A percentile compares a stretch with the other conserved stretches of the same genome.
Conservation (phyloP, 2,113 vertebrate genomes). For the Megaceryle maxima region DNA sequence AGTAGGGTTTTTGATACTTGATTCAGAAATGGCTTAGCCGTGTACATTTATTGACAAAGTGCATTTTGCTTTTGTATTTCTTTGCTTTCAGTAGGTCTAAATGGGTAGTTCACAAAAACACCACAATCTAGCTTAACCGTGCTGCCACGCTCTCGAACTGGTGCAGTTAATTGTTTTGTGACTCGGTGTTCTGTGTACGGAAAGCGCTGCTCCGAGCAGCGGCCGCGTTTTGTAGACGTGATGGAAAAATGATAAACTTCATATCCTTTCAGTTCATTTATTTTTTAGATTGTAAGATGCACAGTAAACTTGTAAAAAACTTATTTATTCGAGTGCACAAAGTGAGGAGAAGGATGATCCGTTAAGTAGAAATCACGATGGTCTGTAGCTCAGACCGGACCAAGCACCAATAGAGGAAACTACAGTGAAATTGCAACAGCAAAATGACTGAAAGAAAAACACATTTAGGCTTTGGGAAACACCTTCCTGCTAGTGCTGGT, state of each 20-base stretch:
- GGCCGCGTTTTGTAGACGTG: constrained; percentile 66
- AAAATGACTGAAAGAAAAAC: background rate
- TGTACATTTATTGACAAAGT: background rate
- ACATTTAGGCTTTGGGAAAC: background rate
- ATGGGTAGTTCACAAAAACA: constrained; percentile 39
- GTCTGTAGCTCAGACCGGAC: background rate
- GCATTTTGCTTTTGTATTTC: constrained; percentile 29
- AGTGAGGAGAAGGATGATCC: background rate
- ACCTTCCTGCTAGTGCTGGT: background rate
- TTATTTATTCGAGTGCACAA: constrained; percentile 71
- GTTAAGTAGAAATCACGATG: background rate
- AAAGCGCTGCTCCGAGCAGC: constrained; percentile 12
- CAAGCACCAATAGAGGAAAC: background rate
- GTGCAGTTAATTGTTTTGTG: background rate
- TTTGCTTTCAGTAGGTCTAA: background rate
- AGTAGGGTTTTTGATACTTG: constrained; percentile 49
- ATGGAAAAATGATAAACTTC: constrained; percentile 52
- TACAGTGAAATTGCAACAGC: background rate
- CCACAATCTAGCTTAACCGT: background rate
- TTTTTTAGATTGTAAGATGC: constrained; percentile 67
- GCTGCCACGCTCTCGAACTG: background rate
- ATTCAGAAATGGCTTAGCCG: constrained; percentile 23
- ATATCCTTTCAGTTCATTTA: constrained; percentile 59
- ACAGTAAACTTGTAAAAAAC: constrained; percentile 56
- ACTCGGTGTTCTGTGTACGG: constrained; percentile 57